Conservation (phyloP, 2,113 vertebrate species). For the Paradoxurus hermaphroditus region DNA sequence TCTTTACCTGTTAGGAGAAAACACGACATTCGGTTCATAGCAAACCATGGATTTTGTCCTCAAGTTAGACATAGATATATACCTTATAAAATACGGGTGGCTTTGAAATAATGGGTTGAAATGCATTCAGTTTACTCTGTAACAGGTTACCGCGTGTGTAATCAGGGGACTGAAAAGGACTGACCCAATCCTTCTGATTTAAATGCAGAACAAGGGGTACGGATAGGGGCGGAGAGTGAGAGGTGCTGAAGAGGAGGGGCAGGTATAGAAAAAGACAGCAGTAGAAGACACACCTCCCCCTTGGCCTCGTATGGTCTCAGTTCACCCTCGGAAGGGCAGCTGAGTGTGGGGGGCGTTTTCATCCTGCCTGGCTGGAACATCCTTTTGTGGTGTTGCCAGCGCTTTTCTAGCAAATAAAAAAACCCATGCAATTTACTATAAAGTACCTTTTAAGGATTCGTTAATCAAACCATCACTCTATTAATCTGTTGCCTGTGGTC, state of each 20-base stretch:
- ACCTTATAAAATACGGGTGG: neutral
- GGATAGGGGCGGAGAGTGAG: neutral
- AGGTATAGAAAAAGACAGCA: neutral
- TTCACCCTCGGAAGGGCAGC: neutral
- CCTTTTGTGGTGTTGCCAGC: neutral
- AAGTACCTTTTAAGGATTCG: neutral
- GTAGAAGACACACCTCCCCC: neutral
- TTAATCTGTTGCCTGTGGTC: neutral
- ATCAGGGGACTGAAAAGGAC: neutral
- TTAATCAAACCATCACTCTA: neutral
- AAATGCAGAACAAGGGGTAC: neutral
- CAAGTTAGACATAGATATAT: neutral
- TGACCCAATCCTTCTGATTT: neutral
- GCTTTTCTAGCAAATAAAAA: neutral
- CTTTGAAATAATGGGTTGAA: neutral
- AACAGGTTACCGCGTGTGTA: neutral
- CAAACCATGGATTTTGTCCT: neutral
- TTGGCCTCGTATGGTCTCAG: neutral
- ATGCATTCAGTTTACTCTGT: neutral
- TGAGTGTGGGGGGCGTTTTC: neutral
- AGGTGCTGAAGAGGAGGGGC: rapidly evolving
- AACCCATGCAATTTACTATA: neutral
- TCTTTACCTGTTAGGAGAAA: neutral
- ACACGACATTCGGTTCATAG: neutral
- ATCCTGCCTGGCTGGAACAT: neutral